Evolutionary conservation across 2,113 vertebrate genomes (phyloP).

Genomic region (Jacana jacana): DNA sequence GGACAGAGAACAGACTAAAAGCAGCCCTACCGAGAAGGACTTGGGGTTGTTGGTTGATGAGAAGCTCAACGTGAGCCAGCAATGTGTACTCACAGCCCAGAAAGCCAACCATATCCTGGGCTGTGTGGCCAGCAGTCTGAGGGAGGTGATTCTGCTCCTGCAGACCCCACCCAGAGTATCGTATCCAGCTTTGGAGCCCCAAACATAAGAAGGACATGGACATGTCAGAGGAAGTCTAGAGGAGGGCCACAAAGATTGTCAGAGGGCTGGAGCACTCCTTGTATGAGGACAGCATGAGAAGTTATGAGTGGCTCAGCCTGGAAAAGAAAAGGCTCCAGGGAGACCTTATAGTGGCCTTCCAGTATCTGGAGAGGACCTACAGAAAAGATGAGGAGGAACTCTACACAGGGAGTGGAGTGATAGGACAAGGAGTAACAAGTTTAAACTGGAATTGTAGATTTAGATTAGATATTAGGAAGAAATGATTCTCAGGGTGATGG

Average conservation of each 20-base stretch:
- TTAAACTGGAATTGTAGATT: background rate
- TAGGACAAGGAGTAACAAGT: background rate
- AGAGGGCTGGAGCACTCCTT: background rate
- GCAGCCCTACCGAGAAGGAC: background rate
- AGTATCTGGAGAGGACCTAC: background rate
- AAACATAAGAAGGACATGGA: background rate
- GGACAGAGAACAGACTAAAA: background rate
- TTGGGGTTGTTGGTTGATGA: background rate
- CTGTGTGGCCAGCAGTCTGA: background rate
- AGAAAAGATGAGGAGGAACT: background rate
- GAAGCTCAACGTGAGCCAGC: background rate
- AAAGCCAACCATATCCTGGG: background rate
- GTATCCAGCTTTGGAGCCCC: background rate
- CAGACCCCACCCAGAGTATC: background rate
- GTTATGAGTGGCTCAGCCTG: background rate
- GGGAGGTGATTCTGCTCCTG: background rate
- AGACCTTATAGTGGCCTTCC: background rate
- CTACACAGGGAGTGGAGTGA: background rate
- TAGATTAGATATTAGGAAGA: background rate
- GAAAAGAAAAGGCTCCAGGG: background rate
- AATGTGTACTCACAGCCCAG: background rate
- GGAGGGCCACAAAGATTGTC: background rate
- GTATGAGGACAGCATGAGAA: background rate
- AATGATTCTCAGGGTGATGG: background rate
- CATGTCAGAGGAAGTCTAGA: background rate